A percentile compares a stretch with the other conserved stretches of the same genome.
Conservation (phyloP, 1,140 invertebrate genomes). For the Drosophila teissieri region DNA sequence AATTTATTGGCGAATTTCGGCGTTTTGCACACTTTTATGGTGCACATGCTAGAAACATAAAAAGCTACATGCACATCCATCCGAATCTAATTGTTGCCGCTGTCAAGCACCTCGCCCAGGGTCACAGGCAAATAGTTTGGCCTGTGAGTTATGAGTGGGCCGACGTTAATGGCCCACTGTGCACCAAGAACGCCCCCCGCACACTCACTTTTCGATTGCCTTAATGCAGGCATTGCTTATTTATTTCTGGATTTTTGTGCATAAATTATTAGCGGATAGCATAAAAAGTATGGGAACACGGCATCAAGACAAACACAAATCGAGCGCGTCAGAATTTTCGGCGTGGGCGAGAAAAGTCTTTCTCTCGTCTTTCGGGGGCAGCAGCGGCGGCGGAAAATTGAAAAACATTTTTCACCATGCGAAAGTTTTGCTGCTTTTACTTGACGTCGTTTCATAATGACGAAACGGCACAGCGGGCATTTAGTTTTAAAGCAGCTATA, state of each 20-base stretch:
- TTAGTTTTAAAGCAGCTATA: constrained; percentile 68
- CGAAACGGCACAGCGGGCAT: constrained; percentile 63
- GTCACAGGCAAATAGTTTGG: constrained; percentile 70
- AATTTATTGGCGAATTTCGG: constrained; percentile 55
- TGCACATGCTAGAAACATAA: constrained; percentile 75
- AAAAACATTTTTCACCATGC: constrained; percentile 78
- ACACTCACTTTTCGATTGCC: constrained; percentile 32
- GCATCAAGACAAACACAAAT: constrained; percentile 45
- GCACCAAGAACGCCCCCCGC: constrained; percentile 31
- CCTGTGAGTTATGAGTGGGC: constrained; percentile 71
- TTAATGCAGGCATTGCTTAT: constrained; percentile 52
- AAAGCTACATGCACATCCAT: constrained; percentile 36
- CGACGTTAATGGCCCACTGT: constrained; percentile 69
- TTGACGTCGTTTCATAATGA: constrained; percentile 80
- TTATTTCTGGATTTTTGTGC: constrained; percentile 51
- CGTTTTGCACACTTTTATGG: constrained; percentile 47
- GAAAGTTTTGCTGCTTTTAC: constrained; percentile 61
- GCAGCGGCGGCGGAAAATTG: constrained; percentile 51
- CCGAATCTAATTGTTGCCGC: constrained; percentile 51
- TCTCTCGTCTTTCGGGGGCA: constrained; percentile 12
- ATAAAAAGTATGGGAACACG: constrained; percentile 53
- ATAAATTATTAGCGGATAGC: constrained; percentile 73
- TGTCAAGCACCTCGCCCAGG: constrained; percentile 75
- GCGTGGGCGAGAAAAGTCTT: constrained; percentile 48
- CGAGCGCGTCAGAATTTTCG: constrained; percentile 66